Base-by-base conservation (phyloP, 2,113 vertebrate genomes). In the Callionymus lyra region DNA sequence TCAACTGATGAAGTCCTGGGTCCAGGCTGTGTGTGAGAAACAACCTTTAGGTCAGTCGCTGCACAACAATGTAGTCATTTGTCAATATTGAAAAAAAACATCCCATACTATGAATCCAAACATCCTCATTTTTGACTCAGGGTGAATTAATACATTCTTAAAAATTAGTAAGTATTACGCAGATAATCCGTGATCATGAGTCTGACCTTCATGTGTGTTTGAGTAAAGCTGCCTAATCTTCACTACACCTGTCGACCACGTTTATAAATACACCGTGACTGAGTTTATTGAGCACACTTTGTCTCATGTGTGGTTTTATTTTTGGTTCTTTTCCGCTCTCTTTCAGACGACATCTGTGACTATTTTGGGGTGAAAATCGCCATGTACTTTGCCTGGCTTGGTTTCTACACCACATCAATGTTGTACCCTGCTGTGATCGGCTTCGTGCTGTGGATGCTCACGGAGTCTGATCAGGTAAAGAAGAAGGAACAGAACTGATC, bases 351-450 rank as follows among this genome's bases (percentile, higher is more conserved):
- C 34, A 94, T 98, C 73, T 94, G 92, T 8, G 93, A 97, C 64
- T 98, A 98, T 61, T 98, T 98, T 0, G 94, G 94, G 3, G 94
- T 96, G 71, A 97, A 98, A 80, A 91, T 98, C 1, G 94, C 90
- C 52, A 91, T 98, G 94, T 98, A 98, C 38, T 98, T 98, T 1
- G 92, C 94, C 66, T 98, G 94, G 94, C 57, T 98, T 79, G 94
- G 94, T 1, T 97, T 97, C 83, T 98, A 97, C 82, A 98, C 94
- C 18, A 98, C 93, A 0, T 93, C 92, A 1, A 92, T 98, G 90
- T 85, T 98, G 8, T 98, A 98, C 66, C 94, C 94, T 0, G 93
- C 94, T 0, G 88, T 97, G 46, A 90, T 98, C 0, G 94, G 94
- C 53, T 92, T 95, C 16, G 86, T 97, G 52, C 84, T 98, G 33